These are phyloP conservation scores for Callipepla californica DNA, from an alignment of 2,113 vertebrate species.

Conservation along the genomic window DNA sequence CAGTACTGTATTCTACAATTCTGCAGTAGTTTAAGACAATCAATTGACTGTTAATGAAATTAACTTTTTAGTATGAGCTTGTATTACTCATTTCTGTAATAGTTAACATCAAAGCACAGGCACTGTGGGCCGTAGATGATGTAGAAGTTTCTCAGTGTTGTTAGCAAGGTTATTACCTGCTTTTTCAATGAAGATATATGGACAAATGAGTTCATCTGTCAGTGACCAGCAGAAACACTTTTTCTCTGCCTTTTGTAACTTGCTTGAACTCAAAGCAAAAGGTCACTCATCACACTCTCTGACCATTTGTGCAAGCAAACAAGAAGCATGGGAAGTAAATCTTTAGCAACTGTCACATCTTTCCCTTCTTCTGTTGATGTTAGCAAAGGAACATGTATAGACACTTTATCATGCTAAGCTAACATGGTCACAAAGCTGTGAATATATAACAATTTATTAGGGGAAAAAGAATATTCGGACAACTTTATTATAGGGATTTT, in stretches of 20 bases:
- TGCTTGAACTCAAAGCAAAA: slow-evolving; percentile 68
- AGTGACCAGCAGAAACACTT: slow-evolving; percentile 67
- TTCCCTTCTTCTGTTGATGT: slow-evolving; percentile 3
- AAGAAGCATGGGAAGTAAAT: slow-evolving; percentile 71
- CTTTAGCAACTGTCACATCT: slow-evolving; percentile 63
- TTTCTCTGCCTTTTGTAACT: slow-evolving; percentile 76
- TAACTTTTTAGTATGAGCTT: neutral
- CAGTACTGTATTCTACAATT: neutral
- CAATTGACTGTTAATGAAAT: neutral
- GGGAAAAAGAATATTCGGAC: neutral
- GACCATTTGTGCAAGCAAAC: slow-evolving; percentile 70
- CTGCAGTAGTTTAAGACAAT: neutral
- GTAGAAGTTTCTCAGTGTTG: neutral
- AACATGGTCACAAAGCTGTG: neutral
- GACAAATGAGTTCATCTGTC: slow-evolving; percentile 70
- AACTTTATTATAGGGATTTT: neutral
- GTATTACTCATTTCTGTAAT: neutral
- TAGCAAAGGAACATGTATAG: neutral
- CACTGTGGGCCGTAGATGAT: neutral
- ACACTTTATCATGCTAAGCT: neutral
- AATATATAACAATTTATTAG: neutral
- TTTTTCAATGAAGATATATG: neutral
- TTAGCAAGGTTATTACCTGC: neutral
- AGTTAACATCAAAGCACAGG: neutral
- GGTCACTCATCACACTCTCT: slow-evolving; percentile 74